Percentiles rank a stretch among this genome's conserved stretches.
Evolutionary conservation across 1,140 invertebrate species (phyloP).

Genomic region (Lasioglossum baleicum): DNA sequence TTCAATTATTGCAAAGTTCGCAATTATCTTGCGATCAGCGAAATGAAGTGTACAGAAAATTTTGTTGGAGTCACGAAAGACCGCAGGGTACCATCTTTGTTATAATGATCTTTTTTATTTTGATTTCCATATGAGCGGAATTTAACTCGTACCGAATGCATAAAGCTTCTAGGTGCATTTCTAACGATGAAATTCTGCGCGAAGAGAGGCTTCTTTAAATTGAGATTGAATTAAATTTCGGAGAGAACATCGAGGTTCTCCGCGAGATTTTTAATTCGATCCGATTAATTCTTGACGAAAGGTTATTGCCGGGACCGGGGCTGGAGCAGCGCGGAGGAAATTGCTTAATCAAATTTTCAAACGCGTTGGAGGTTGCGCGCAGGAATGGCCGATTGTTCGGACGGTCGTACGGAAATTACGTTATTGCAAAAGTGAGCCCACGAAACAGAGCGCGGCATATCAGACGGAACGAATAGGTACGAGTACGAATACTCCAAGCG

Average conservation of each 20-base stretch:
- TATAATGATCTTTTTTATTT: too few species aligned
- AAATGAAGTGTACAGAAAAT: too few species aligned
- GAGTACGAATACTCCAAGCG: too few species aligned
- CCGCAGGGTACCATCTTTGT: too few species aligned
- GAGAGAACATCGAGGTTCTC: neutral
- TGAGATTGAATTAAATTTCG: neutral
- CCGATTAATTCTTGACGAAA: neutral
- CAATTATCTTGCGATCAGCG: too few species aligned
- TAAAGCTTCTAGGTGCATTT: too few species aligned
- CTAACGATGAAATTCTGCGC: too few species aligned
- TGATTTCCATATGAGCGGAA: too few species aligned
- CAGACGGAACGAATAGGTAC: neutral
- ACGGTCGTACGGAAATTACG: neutral
- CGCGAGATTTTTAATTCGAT: neutral
- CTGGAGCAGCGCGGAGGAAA: neutral
- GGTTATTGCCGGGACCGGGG: neutral
- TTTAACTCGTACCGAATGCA: too few species aligned
- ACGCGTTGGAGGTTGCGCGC: neutral
- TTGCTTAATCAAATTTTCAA: slow-evolving; percentile 17
- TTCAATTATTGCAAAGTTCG: too few species aligned
- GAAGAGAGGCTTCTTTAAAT: too few species aligned
- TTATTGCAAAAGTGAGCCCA: neutral
- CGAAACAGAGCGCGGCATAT: neutral
- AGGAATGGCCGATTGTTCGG: neutral
- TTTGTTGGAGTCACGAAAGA: too few species aligned